Conservation (phyloP, 1,140 invertebrate species). For the Varroa destructor region DNA sequence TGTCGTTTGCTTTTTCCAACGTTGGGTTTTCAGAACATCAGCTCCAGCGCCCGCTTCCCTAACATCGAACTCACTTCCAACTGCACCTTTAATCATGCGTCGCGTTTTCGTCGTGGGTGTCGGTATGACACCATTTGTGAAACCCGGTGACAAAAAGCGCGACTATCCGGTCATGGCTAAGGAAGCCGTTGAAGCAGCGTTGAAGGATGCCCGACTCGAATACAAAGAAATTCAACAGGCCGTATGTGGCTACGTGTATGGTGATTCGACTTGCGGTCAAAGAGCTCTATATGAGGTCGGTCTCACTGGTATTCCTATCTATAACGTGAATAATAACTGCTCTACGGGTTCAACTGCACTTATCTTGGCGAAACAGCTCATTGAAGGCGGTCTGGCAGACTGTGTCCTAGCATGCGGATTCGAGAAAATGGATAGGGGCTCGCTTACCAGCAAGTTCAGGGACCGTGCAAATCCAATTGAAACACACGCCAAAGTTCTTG, state of each 20-base stretch:
- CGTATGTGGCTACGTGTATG: constrained; percentile 85
- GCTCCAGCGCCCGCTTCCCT: too few species aligned
- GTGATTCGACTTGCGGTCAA: constrained; percentile 91
- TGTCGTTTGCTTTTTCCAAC: too few species aligned
- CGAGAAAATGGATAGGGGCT: constrained; percentile 93
- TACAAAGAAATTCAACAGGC: constrained; percentile 73
- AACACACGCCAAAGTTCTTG: constrained; percentile 73
- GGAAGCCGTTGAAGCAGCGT: constrained; percentile 76
- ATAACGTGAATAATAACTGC: constrained; percentile 98
- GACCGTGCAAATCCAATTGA: constrained; percentile 89
- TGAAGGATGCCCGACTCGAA: constrained; percentile 67
- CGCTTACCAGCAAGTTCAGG: constrained; percentile 60
- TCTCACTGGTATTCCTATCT: constrained; percentile 89
- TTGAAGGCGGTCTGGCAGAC: constrained; percentile 67
- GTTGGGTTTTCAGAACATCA: too few species aligned
- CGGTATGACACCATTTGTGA: constrained; percentile 92
- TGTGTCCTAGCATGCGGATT: constrained; percentile 87
- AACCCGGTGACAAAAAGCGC: constrained; percentile 62
- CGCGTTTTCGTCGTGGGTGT: constrained; percentile 83
- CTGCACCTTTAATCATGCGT: constrained; percentile 12
- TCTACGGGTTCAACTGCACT: constrained; percentile 87
- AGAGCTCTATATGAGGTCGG: constrained; percentile 84
- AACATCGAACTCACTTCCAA: background rate
- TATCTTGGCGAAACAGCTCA: constrained; percentile 71
- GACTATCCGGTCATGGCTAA: constrained; percentile 91